Conservation (phyloP, 1,140 invertebrate species). For the Nasonia giraulti region DNA sequence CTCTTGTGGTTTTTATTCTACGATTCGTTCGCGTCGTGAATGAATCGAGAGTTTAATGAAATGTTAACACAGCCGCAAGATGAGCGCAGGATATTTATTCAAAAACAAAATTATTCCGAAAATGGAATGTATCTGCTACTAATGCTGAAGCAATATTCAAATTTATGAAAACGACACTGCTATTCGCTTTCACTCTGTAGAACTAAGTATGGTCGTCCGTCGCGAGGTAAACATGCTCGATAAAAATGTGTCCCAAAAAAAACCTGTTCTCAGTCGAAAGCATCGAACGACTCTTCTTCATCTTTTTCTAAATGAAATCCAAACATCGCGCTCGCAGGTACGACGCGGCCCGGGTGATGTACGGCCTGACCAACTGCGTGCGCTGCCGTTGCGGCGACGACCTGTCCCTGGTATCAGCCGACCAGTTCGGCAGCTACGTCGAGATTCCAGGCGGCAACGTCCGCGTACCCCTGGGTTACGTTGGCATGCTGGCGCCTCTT, state of each 20-base stretch:
- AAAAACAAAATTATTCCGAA: too few relatives aligned
- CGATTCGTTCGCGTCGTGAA: background rate
- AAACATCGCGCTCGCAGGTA: constrained; percentile 64
- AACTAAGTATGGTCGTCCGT: too few relatives aligned
- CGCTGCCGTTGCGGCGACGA: constrained; percentile 79
- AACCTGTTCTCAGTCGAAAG: background rate
- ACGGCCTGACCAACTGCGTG: constrained; percentile 78
- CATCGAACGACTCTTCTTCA: background rate
- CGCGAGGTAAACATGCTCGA: background rate
- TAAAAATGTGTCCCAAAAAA: background rate
- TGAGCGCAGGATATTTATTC: background rate
- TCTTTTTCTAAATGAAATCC: background rate
- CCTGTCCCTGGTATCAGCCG: constrained; percentile 78
- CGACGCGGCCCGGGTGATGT: constrained; percentile 80
- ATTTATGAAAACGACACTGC: too few relatives aligned
- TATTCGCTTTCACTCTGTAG: background rate
- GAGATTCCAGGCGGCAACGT: constrained; percentile 81
- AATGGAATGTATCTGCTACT: background rate
- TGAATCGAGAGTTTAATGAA: too few relatives aligned
- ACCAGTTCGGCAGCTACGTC: constrained; percentile 80
- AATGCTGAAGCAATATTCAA: background rate
- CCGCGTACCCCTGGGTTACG: constrained; percentile 78
- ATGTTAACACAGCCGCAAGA: too few relatives aligned
- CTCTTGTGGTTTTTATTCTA: background rate
- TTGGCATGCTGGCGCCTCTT: constrained; percentile 79